Evolutionary conservation across 2,888 invertebrate genomes (phyloP).

Genomic region (Tipula confusa): DNA sequence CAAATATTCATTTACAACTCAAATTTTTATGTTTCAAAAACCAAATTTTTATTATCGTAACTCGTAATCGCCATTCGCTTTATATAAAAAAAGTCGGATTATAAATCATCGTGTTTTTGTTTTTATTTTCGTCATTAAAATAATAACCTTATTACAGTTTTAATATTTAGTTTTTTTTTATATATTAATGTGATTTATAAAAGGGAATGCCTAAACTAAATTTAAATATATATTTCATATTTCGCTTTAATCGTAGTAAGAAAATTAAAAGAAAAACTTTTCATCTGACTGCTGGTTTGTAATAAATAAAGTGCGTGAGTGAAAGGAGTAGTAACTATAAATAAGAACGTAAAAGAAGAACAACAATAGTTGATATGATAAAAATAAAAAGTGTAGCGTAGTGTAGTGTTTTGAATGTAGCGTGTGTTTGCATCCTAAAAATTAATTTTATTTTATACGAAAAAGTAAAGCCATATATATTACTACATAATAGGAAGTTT

Average conservation of each 20-base stretch:
- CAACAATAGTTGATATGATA: background rate
- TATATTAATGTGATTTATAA: background rate
- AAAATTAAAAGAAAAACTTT: background rate
- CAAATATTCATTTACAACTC: background rate
- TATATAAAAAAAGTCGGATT: background rate
- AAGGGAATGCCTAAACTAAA: background rate
- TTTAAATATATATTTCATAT: no score
- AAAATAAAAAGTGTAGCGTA: background rate
- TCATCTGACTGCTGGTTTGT: no score
- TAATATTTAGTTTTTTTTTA: background rate
- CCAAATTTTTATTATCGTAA: background rate
- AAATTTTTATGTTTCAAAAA: background rate
- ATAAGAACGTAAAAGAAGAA: background rate
- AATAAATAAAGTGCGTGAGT: background rate
- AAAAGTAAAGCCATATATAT: background rate
- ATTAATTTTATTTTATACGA: background rate
- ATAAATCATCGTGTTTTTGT: slow-evolving; percentile 5
- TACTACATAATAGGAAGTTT: background rate
- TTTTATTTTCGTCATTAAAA: background rate
- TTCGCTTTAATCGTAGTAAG: background rate
- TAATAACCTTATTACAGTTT: background rate
- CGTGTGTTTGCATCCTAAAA: background rate
- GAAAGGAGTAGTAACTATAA: background rate
- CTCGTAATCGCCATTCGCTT: slow-evolving; percentile 17
- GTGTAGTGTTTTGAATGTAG: background rate